Base-by-base conservation (phyloP, 2,113 vertebrate species). In the Apistogramma diplotaenia region DNA sequence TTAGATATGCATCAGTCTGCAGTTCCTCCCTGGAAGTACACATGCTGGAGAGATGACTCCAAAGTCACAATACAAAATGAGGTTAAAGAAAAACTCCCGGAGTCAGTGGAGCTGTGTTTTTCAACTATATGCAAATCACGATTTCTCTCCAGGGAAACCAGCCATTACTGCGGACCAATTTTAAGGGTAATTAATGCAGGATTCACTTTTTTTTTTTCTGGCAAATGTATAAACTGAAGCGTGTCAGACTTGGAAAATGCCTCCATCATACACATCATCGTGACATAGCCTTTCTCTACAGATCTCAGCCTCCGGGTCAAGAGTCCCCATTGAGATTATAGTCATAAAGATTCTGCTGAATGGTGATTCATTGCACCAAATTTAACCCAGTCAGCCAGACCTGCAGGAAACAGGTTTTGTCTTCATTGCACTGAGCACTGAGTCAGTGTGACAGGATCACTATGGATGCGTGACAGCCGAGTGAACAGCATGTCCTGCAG, bases 281-380 rank as follows among this genome's bases (percentile, higher is more conserved):
- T 12, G 21, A 4, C 19, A 19, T 7, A 46, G 8, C 54, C 5
- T 9, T 49, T 16, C 27, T 31, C 21, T 31, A 29, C 43, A 76
- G n/a, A 51, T 29, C 55, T 77, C 55, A 43, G 67, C 74, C 74
- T 65, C 19, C 33, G 18, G 31, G 59, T 81, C 54, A 76, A 25
- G 72, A 56, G 40, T 60, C 49, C 19, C 19, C 21, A 55, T 27
- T 56, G 74, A 83, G 61, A 78, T 85, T 62, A 59, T 11, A 57
- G 77, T 83, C 74, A 55, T 82, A 54, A 46, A 81, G 53, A 2
- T 81, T 83, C 74, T 78, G 78, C 27, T 84, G 71, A 86, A 76
- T 56, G 51, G 78, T 89, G 90, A 93, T 86, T 90, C 84, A 89
- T 16, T 58, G 82, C 81, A 60, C 86, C 81, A 86, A 75, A 85